Evolutionary conservation across 2,797 vertebrate species (phyloP).

Genomic region (Philypnodon macrostomus): DNA sequence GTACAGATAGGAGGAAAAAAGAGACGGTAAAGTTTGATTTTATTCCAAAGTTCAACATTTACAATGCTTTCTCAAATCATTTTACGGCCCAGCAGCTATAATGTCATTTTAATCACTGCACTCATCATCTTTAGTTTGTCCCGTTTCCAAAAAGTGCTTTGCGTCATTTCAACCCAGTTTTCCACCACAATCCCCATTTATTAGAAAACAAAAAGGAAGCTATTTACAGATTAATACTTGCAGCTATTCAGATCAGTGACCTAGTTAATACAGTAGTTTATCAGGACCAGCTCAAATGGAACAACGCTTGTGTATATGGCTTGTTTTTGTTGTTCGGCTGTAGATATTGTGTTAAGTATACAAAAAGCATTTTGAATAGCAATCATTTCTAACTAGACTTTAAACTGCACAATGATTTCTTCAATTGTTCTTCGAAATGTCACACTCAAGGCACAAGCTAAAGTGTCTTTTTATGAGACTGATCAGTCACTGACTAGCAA

Average conservation of each 20-base stretch:
- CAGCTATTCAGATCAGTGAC: slow-evolving; percentile 7
- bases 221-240: slow-evolving; percentile 1
- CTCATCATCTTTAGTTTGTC: not conserved
- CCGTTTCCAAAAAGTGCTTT: not conserved
- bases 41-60: slow-evolving; percentile 11
- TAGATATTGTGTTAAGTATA: too few relatives aligned
- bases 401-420: too few relatives aligned
- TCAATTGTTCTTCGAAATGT: too few relatives aligned
- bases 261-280: slow-evolving; percentile 4
- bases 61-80: not conserved
- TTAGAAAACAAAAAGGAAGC: slow-evolving; percentile 6
- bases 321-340: too few relatives aligned
- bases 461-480: too few relatives aligned
- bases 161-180: slow-evolving; percentile 12
- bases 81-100: slow-evolving; percentile 1
- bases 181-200: slow-evolving; percentile 5
- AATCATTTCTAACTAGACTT: too few relatives aligned
- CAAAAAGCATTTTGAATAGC: too few relatives aligned
- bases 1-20: too few relatives aligned
- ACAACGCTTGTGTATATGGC: not conserved
- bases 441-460: too few relatives aligned
- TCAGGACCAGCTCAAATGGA: slow-evolving; percentile 2
- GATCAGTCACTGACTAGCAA: too few relatives aligned
- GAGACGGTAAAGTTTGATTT: too few relatives aligned
- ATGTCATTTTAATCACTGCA: not conserved